A percentile compares a stretch with the other conserved stretches of the same genome.
Conservation (phyloP, 2,113 vertebrate genomes). For the Sialia sialis region DNA sequence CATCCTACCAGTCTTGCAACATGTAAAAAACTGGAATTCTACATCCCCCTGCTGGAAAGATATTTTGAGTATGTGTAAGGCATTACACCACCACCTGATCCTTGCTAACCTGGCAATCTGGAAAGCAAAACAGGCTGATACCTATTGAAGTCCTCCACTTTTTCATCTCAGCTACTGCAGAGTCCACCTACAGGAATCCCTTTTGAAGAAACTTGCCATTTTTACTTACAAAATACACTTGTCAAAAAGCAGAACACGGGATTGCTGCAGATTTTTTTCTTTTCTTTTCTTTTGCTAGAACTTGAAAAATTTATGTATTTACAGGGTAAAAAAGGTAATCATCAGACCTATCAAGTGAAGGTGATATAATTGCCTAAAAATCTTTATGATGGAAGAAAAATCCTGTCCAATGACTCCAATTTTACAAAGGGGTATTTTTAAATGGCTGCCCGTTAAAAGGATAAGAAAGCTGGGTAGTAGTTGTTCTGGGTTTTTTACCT, state of each 20-base stretch:
- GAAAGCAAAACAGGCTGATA: background rate
- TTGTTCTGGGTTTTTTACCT: background rate
- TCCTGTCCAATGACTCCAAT: background rate
- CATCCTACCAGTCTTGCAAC: background rate
- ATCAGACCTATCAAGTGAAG: background rate
- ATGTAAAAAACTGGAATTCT: conserved; percentile 40
- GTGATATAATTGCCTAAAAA: background rate
- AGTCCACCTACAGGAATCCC: background rate
- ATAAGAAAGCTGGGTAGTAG: background rate
- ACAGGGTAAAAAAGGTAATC: background rate
- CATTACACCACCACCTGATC: background rate
- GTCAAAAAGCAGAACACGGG: background rate
- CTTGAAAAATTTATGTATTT: background rate
- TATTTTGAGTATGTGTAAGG: background rate
- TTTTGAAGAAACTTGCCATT: background rate
- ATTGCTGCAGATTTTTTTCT: background rate
- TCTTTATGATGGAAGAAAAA: background rate
- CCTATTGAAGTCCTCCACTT: background rate
- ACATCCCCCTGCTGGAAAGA: conserved; percentile 56
- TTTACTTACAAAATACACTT: background rate
- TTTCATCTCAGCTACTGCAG: background rate
- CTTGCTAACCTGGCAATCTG: background rate
- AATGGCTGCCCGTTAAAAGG: background rate
- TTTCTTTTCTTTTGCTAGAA: background rate
- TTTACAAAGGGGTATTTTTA: background rate